Base-by-base conservation (phyloP, 2,888 invertebrate genomes). In the Sussaba pulchella region DNA sequence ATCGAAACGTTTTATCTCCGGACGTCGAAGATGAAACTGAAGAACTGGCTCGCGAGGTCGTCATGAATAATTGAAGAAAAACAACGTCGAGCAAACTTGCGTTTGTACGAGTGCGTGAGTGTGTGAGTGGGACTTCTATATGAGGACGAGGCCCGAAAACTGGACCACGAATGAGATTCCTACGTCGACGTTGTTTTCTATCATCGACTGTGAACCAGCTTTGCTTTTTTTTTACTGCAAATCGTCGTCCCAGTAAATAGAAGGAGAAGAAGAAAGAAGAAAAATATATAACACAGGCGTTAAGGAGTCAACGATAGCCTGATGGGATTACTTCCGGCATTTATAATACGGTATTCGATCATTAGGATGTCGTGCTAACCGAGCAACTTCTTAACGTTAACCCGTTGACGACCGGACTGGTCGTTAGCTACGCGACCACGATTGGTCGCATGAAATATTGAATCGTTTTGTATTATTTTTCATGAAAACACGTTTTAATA, bases 61-160 rank as follows among this genome's bases (percentile, higher is more conserved):
- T 63, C 45, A 66, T 74, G 80, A 82, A 82, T 78, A 81, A 83
- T 76, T 81, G 82, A 70, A 83, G 77, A 83, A 75, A 81, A 78
- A 72, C 57, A 72, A 50, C 76, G 43, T 26, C n/a, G n/a, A n/a
- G n/a, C n/a, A n/a, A n/a, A n/a, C n/a, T n/a, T n/a, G n/a, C n/a
- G n/a, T n/a, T n/a, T n/a, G n/a, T n/a, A n/a, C n/a, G n/a, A n/a
- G 70, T 41, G 67, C 9, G 26, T 52, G 41, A 36, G 50, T 67
- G 66, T 31, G 39, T 19, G 50, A 50, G n/a, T n/a, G n/a, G n/a
- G n/a, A n/a, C n/a, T n/a, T n/a, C n/a, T n/a, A n/a, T n/a, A n/a
- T n/a, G n/a, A n/a, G n/a, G n/a, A n/a, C n/a, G n/a, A n/a, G n/a
- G n/a, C n/a, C n/a, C n/a, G n/a, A n/a, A n/a, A n/a, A n/a, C n/a